A percentile compares a stretch with the other conserved stretches of the same genome.
phyloP scores from a whole-genome alignment of 2,888 invertebrate species.

The Gymnoscelis rufifasciata region DNA sequence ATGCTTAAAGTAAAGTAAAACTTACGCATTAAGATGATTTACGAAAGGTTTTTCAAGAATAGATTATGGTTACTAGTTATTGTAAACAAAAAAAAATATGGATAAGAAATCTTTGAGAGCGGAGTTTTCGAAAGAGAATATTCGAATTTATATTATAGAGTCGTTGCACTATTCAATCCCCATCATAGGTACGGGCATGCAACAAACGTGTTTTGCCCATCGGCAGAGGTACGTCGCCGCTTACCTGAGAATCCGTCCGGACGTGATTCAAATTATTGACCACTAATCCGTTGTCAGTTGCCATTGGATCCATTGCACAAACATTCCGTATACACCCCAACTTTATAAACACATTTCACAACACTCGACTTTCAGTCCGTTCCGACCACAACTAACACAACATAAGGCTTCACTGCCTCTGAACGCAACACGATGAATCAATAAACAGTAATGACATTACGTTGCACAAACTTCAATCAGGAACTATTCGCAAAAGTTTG shows the following conservation, averaged over 20 bases:
- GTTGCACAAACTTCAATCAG: slow-evolving; percentile 49
- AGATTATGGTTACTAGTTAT: no score
- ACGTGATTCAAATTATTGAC: slow-evolving; percentile 76
- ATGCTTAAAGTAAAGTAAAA: no score
- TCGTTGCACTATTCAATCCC: slow-evolving; percentile 67
- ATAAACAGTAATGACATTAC: slow-evolving; percentile 61
- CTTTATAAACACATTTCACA: slow-evolving; percentile 46
- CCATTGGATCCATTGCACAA: slow-evolving; percentile 68
- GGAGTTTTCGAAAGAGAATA: slow-evolving; percentile 6
- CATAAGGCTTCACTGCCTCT: slow-evolving; percentile 61
- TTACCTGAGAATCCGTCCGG: slow-evolving; percentile 76
- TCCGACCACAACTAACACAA: slow-evolving; percentile 46
- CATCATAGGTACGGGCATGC: slow-evolving; percentile 64
- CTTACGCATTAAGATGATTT: no score
- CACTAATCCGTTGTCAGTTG: slow-evolving; percentile 70
- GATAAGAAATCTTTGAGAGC: no score
- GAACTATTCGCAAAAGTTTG: slow-evolving; percentile 44
- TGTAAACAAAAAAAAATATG: no score
- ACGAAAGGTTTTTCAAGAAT: no score
- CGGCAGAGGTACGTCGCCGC: slow-evolving; percentile 49
- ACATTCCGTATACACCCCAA: slow-evolving; percentile 45
- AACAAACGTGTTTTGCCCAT: slow-evolving; percentile 67
- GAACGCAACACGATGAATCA: slow-evolving; percentile 50
- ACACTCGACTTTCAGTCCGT: slow-evolving; percentile 37
- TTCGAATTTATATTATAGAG: slow-evolving; percentile 38